Base-by-base conservation (phyloP, 1,140 invertebrate species). In the Papilio xuthus region DNA sequence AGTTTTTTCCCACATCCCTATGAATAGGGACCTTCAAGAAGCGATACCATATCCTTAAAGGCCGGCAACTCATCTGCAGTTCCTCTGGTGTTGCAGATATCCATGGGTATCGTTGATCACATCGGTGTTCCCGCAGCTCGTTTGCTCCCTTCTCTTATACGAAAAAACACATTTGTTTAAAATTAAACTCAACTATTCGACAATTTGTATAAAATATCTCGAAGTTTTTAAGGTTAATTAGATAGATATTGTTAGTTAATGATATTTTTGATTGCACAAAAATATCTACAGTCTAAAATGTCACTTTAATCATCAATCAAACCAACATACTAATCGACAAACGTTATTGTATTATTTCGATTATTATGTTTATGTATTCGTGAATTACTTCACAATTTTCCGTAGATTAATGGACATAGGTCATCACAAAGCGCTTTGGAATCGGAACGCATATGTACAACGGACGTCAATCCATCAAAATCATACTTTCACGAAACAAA, bases 381-480 rank as follows among this genome's bases (percentile, higher is more conserved):
- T 28, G 23, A 28, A 13, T 67, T 15, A 67, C 26, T 67, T 60
- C 23, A 0, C 56, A 26, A 60, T 26, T 28, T 26, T 1, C 26
- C 26, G 26, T 28, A 4, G 12, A 9, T 63, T 28, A 23, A 60
- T 60, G 7, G 56, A 2, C 56, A 26, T 23, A 12, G 56, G 12
- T 2, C 56, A 60, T 60, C 23, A 60, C 56, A 60, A 13, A 26
- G 23, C 12, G 10, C 10, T 6, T 37, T 26, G 4, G n/a, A 60
- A n/a, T 26, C 2, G 56, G 26, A 67, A 67, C 60, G 13, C 26
- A 63, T 7, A 67, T 26, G 53, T 56, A 56, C 53, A 23, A 26
- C 23, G 12, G 20, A 60, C 23, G 56, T 60, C 56, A 26, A 67
- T 67, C 60, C 26, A 28, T 63, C 60, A 67, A 67, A 67, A 28